Evolutionary conservation across 2,888 invertebrate species (phyloP).

Genomic region (Lapara coniferarum): DNA sequence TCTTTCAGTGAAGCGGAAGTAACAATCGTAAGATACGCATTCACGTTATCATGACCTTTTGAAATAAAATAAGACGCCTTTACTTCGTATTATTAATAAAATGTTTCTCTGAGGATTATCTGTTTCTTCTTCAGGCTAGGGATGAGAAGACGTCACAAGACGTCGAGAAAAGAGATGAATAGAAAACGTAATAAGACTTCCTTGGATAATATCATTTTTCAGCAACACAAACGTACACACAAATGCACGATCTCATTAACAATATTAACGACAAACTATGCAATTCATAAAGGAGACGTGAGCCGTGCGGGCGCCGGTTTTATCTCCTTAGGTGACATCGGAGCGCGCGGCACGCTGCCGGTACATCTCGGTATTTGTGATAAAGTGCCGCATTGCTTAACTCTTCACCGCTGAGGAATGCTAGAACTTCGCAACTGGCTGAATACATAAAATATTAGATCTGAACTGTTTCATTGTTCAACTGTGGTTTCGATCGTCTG

Average conservation of each 20-base stretch:
- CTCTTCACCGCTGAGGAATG: slow-evolving; percentile 45
- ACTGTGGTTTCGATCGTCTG: not conserved
- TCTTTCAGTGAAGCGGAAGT: too few relatives aligned
- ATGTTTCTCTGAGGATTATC: too few relatives aligned
- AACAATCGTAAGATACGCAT: too few relatives aligned
- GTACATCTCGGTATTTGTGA: slow-evolving; percentile 44
- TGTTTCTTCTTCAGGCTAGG: too few relatives aligned
- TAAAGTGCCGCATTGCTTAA: slow-evolving; percentile 48
- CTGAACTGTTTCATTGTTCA: not conserved
- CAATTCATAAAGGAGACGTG: slow-evolving; percentile 28
- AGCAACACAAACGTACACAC: not conserved
- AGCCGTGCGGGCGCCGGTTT: slow-evolving; percentile 27
- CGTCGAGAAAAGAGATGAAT: too few relatives aligned
- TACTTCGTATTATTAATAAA: too few relatives aligned
- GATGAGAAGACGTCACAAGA: too few relatives aligned
- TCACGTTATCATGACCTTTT: too few relatives aligned
- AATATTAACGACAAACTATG: slow-evolving; percentile 15
- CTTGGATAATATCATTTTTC: not conserved
- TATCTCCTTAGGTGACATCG: slow-evolving; percentile 34
- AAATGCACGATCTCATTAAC: not conserved
- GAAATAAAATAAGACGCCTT: too few relatives aligned
- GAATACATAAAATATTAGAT: slow-evolving; percentile 40
- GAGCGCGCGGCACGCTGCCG: slow-evolving; percentile 38
- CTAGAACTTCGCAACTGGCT: slow-evolving; percentile 36
- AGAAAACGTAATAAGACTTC: too few relatives aligned